Percentiles rank a stretch among this genome's conserved stretches.
phyloP scores from a whole-genome alignment of 2,113 vertebrate genomes.

The Perccottus glenii region DNA sequence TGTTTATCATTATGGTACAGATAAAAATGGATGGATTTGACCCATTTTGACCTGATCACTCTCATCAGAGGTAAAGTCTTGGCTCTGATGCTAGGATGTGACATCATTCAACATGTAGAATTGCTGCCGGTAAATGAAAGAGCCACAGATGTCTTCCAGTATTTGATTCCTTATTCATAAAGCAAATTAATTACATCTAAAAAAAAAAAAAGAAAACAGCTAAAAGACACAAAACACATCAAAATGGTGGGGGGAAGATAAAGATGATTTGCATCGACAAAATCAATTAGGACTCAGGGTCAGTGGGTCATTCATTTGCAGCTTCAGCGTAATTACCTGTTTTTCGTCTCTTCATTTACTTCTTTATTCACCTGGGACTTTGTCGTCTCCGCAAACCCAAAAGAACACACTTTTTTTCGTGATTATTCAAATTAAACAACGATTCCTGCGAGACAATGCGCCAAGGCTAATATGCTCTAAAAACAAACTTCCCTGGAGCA shows the following conservation, averaged over 20 bases:
- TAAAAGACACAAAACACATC: slow-evolving; percentile 70
- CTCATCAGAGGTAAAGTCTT: slow-evolving; percentile 38
- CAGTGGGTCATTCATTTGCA: slow-evolving; percentile 79
- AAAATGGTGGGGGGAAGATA: slow-evolving; percentile 55
- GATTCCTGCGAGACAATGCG: slow-evolving; percentile 68
- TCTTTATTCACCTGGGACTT: slow-evolving; percentile 79
- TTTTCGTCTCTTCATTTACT: slow-evolving; percentile 79
- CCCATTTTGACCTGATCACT: slow-evolving; percentile 6
- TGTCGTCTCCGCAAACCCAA: slow-evolving; percentile 67
- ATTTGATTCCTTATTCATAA: slow-evolving; percentile 63
- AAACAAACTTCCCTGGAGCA: slow-evolving; percentile 66
- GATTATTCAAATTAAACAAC: slow-evolving; percentile 75
- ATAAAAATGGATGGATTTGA: no score
- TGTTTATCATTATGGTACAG: no score
- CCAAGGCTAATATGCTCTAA: slow-evolving; percentile 62
- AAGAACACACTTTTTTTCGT: slow-evolving; percentile 64
- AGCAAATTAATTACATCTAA: slow-evolving; percentile 76
- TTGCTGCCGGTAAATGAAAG: slow-evolving; percentile 58
- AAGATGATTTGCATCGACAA: slow-evolving; percentile 68
- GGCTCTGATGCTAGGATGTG: slow-evolving; percentile 59
- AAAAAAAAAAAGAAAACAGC: slow-evolving; percentile 55
- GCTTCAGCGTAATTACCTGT: slow-evolving; percentile 83
- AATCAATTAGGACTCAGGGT: slow-evolving; percentile 80
- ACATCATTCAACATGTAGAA: slow-evolving; percentile 56
- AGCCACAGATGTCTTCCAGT: slow-evolving; percentile 36